phyloP scores from a whole-genome alignment of 1,140 invertebrate species.

The Drosophila grimshawi region DNA sequence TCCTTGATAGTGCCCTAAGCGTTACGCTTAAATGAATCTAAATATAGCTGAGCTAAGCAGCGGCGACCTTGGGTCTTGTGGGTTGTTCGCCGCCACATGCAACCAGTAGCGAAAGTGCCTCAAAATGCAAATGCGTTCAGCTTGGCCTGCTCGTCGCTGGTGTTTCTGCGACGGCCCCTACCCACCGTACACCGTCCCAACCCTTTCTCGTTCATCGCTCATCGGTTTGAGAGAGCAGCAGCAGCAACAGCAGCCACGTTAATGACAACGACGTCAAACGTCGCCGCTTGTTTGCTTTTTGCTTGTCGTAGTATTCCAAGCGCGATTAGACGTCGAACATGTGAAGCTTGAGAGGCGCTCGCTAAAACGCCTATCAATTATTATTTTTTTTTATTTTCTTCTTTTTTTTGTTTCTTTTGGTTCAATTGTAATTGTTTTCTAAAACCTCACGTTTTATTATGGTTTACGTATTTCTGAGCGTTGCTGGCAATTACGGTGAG shows the following conservation, averaged over 20 bases:
- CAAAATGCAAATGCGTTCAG: slow-evolving; percentile 31
- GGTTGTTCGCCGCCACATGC: slow-evolving; percentile 48
- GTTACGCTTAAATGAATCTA: slow-evolving; percentile 75
- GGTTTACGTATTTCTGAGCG: slow-evolving; percentile 82
- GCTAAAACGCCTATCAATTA: slow-evolving; percentile 44
- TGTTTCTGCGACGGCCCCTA: no score
- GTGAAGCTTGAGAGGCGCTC: slow-evolving; percentile 70
- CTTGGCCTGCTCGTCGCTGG: slow-evolving; percentile 33
- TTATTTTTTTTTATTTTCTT: slow-evolving; percentile 49
- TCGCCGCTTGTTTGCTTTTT: slow-evolving; percentile 41
- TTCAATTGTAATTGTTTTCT: slow-evolving; percentile 19
- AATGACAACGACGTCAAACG: slow-evolving; percentile 43
- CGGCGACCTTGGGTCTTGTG: slow-evolving; percentile 58
- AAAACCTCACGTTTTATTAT: slow-evolving; percentile 50
- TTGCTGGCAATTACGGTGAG: slow-evolving; percentile 80
- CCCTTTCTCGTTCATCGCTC: background rate
- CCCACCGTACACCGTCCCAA: background rate
- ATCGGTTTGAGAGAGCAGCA: slow-evolving; percentile 22
- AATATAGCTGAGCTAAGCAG: slow-evolving; percentile 53
- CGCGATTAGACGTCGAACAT: slow-evolving; percentile 84
- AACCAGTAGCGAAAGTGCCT: slow-evolving; percentile 72
- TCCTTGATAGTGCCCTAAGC: slow-evolving; percentile 43
- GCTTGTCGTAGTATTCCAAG: slow-evolving; percentile 74
- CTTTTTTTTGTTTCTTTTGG: slow-evolving; percentile 21
- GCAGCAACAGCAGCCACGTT: slow-evolving; percentile 46